Evolutionary conservation across 1,140 invertebrate species (phyloP), one percentile per base, ranked within the genome.

Genomic region (Limonius californicus): DNA sequence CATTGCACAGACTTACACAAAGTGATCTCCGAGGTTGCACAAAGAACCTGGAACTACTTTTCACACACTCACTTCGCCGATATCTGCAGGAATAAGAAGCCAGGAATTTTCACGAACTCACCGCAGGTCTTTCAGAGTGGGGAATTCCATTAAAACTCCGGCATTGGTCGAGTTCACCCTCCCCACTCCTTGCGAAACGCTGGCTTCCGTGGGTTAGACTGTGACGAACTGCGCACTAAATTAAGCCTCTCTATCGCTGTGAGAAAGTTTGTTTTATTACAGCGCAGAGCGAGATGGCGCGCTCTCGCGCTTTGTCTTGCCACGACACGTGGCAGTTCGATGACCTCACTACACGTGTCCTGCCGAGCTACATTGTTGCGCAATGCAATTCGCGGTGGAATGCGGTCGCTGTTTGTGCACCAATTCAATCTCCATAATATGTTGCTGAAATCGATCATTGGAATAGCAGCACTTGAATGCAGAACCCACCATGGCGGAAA

Each of bases 271-370:
- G 53, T 32, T 20, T 61, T 61, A 60, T 60, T 60, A 30, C 32
- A 20, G 39, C 42, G n/a, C 35, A 39, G 35, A 39, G 35, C 7
- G 35, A 14, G 2, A 39, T 12, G 7, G n/a, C 35, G n/a, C 3
- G 3, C 30, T 23, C 56, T 39, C 35, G 16, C 39, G 62, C 62
- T 63, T 59, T 64, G 56, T 63, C 50, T 32, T 54, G 62, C 59
- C 21, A 20, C 53, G 67, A 69, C 67, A 69, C 67, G 67, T 69
- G 67, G 64, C 67, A 45, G 67, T 69, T 69, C 67, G 67, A 67
- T 62, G 67, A 69, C 67, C 67, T 64, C 67, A 59, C 59, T 64
- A 67, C 62, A 67, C 65, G 62, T 64, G 65, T 67, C 59, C 18
- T 45, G 59, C 35, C 16, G 14, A 54, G 32, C 56, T 65, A 66